These are phyloP conservation scores for Lasioglossum pauxillum DNA, from an alignment of 2,888 invertebrate species.

Conservation along the genomic window DNA sequence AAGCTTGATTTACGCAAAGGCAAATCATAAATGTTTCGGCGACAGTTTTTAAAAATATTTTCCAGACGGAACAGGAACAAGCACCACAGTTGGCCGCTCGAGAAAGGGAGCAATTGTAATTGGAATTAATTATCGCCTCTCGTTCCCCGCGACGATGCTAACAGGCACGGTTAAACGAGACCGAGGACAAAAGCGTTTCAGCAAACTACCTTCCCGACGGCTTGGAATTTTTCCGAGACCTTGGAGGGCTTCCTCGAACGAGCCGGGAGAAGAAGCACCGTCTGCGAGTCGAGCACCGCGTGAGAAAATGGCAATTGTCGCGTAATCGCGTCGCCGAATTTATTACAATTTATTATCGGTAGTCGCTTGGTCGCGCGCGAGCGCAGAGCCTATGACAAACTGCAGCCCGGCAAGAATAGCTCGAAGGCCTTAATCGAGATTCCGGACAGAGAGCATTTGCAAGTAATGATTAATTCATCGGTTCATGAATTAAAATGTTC, in stretches of 20 bases:
- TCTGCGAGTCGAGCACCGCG: not conserved
- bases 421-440: conserved; percentile 64
- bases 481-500: conserved; percentile 75
- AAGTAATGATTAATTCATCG: conserved; percentile 74
- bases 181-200: not conserved
- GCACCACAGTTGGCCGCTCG: not conserved
- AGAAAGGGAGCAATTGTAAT: not conserved
- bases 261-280: not conserved
- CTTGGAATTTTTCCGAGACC: conserved; percentile 3
- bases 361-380: not conserved
- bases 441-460: conserved; percentile 69
- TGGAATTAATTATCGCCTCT: not conserved
- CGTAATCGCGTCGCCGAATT: conserved; percentile 53
- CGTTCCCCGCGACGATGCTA: not conserved
- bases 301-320: conserved; percentile 31
- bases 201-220: not conserved
- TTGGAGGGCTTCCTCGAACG: not conserved
- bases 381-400: conserved; percentile 57
- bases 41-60: not conserved
- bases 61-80: not conserved
- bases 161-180: not conserved
- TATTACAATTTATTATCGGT: conserved; percentile 55
- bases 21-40: not conserved
- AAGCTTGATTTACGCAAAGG: not conserved
- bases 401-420: conserved; percentile 60